Percentiles rank a stretch among this genome's conserved stretches.
Evolutionary conservation across 2,113 vertebrate genomes (phyloP).

Genomic region (Papio anubis): DNA sequence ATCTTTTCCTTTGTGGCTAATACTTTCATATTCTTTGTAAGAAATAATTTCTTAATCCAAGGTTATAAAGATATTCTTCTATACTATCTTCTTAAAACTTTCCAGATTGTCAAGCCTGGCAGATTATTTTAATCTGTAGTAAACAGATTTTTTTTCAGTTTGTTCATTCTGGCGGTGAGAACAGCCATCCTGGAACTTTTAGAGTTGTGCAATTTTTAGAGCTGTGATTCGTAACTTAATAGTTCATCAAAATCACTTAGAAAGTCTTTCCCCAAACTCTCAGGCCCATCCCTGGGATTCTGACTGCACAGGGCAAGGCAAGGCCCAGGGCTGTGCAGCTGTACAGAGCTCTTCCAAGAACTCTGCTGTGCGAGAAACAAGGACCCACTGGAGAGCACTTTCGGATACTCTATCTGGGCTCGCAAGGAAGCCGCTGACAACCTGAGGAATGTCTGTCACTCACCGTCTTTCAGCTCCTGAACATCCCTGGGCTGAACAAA

Average conservation of each 20-base stretch:
- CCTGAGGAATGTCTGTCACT: not conserved
- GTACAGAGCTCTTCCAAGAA: fast-evolving
- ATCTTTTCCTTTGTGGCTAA: not conserved
- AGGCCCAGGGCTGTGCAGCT: fast-evolving
- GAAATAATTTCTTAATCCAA: not conserved
- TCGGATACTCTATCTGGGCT: fast-evolving
- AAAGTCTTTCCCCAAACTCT: not conserved
- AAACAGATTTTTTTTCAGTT: not conserved
- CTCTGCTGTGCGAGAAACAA: fast-evolving
- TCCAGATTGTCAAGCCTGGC: too few species aligned
- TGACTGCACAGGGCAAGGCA: fast-evolving
- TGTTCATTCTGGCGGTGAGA: not conserved
- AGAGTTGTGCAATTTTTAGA: not conserved
- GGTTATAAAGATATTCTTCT: not conserved
- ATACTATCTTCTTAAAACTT: not conserved
- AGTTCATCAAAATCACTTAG: too few species aligned
- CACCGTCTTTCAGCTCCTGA: conserved; percentile 94
- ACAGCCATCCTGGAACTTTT: too few species aligned
- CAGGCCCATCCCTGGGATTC: not conserved
- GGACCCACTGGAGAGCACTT: not conserved
- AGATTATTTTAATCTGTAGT: not conserved
- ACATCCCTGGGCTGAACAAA: conserved; percentile 94
- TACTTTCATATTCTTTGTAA: not conserved
- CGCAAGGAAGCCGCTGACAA: fast-evolving
- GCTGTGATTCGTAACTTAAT: not conserved